Conservation (phyloP, 2,113 vertebrate genomes). For the Theristicus caerulescens region DNA sequence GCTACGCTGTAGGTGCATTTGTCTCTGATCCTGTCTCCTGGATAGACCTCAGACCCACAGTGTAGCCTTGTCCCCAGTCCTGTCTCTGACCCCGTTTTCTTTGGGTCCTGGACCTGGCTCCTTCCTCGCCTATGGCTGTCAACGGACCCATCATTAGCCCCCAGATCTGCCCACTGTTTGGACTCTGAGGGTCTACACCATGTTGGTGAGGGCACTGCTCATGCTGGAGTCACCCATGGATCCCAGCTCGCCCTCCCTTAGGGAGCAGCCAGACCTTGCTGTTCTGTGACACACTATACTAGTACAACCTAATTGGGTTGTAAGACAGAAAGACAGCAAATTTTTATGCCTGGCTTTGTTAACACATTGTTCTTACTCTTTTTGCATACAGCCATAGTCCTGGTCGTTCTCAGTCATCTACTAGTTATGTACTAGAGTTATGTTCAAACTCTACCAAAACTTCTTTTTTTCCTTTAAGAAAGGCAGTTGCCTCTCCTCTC, state of each 20-base stretch:
- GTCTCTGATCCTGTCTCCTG: background rate
- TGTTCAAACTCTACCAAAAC: background rate
- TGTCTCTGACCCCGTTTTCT: background rate
- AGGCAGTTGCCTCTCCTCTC: background rate
- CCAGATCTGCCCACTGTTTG: background rate
- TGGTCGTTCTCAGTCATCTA: background rate
- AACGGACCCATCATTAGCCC: background rate
- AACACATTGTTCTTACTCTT: background rate
- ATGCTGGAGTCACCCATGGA: background rate
- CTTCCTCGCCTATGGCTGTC: background rate
- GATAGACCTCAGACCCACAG: rapidly evolving
- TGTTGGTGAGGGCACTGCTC: background rate
- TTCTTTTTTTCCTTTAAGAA: background rate
- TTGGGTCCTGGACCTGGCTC: background rate
- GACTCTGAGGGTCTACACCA: background rate
- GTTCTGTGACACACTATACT: background rate
- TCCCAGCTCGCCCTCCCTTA: background rate
- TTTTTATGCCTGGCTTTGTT: background rate
- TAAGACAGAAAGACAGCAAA: background rate
- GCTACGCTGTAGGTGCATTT: background rate
- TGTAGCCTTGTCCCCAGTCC: background rate
- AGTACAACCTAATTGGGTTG: background rate
- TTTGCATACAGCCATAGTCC: background rate
- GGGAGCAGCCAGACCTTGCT: background rate
- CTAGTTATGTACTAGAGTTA: background rate